These are phyloP conservation scores for Microchrysa polita DNA, from an alignment of 2,888 invertebrate species.

Conservation along the genomic window DNA sequence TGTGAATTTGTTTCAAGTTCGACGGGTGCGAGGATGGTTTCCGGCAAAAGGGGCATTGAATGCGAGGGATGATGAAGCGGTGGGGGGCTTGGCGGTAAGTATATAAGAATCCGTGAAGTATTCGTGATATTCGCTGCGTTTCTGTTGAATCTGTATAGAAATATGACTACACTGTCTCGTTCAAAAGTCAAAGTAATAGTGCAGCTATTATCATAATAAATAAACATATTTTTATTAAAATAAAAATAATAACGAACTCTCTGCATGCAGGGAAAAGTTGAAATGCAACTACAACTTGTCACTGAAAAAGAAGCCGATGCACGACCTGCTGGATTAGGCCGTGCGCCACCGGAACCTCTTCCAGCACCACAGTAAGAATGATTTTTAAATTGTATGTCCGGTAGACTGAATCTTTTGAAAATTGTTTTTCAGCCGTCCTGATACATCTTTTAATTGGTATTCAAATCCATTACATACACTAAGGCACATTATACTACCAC, in stretches of 20 bases:
- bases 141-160: too few relatives aligned
- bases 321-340: conserved; percentile 73
- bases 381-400: background rate
- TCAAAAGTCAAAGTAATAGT: too few relatives aligned
- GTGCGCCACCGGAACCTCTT: conserved; percentile 71
- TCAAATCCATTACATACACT: conserved; percentile 67
- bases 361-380: conserved; percentile 70
- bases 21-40: conserved; percentile 75
- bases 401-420: background rate
- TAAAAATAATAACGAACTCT: too few relatives aligned
- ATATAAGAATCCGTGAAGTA: too few relatives aligned
- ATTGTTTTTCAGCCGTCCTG: conserved; percentile 65
- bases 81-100: too few relatives aligned
- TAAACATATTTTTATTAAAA: background rate
- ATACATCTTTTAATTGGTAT: conserved; percentile 71
- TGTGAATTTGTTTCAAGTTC: conserved; percentile 72
- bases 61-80: too few relatives aligned
- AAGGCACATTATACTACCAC: conserved; percentile 57
- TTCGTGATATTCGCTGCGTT: background rate
- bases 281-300: conserved; percentile 72
- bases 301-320: conserved; percentile 69
- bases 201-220: too few relatives aligned
- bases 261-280: conserved; percentile 75
- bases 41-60: conserved; percentile 66
- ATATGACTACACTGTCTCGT: background rate